A percentile compares a stretch with the other conserved stretches of the same genome.
Conservation (phyloP, 1,140 invertebrate species). For the Drosophila equinoxialis region DNA sequence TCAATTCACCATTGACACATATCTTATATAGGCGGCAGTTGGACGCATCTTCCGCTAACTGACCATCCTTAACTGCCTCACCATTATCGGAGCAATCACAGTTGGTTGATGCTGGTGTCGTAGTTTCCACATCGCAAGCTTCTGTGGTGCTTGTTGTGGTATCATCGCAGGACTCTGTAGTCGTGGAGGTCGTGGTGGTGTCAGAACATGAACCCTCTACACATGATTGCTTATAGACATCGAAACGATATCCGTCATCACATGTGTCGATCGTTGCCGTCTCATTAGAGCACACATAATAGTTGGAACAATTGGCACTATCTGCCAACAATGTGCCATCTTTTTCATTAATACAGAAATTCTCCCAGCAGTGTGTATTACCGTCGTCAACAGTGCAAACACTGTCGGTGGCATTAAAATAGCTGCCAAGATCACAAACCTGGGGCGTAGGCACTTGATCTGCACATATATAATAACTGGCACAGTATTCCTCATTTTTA, state of each 20-base stretch:
- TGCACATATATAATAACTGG: conserved; percentile 55
- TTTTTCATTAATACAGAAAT: conserved; percentile 53
- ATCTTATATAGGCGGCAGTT: conserved; percentile 51
- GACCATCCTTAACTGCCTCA: conserved; percentile 17
- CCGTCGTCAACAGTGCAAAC: conserved; percentile 36
- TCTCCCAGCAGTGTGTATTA: conserved; percentile 55
- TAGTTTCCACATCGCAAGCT: conserved; percentile 17
- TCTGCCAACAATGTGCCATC: conserved; percentile 42
- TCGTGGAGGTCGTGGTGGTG: conserved; percentile 29
- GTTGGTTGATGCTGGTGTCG: conserved; percentile 7
- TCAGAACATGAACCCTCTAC: conserved; percentile 41
- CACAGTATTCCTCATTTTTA: conserved; percentile 32
- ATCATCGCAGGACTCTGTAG: conserved; percentile 26
- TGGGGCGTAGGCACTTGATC: conserved; percentile 28
- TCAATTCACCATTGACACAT: conserved; percentile 45
- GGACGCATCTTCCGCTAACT: conserved; percentile 19
- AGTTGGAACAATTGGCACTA: conserved; percentile 34
- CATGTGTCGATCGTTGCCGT: conserved; percentile 37
- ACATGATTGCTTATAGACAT: conserved; percentile 13
- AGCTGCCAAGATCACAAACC: conserved; percentile 51
- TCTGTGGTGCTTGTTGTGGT: conserved; percentile 20
- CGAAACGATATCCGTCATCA: conserved; percentile 41
- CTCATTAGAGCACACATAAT: conserved; percentile 45
- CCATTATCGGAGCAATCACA: conserved; percentile 44
- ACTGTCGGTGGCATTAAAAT: conserved; percentile 19